Percentiles rank a stretch among this genome's conserved stretches.
phyloP scores from a whole-genome alignment of 2,113 vertebrate genomes.

The Pseudopipra pipra region DNA sequence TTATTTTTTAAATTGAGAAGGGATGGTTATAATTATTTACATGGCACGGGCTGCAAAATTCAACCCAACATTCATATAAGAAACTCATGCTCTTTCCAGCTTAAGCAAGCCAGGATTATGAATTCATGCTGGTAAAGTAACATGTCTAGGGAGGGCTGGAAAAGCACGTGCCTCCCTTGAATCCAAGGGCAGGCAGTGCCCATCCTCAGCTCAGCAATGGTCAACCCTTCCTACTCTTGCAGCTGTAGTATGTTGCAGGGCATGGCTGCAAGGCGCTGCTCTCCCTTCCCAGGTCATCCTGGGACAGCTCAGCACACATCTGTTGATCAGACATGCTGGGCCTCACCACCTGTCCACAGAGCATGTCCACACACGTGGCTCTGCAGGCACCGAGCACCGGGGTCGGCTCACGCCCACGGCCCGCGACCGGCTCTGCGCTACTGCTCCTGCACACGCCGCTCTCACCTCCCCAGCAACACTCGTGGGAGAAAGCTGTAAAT shows the following conservation, averaged over 20 bases:
- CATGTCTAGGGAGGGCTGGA: background rate
- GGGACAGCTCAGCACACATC: background rate
- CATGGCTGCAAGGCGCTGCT: accelerated
- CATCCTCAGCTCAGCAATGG: background rate
- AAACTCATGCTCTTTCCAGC: background rate
- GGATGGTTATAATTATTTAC: background rate
- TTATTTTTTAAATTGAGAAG: background rate
- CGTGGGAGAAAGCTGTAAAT: background rate
- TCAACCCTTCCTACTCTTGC: background rate
- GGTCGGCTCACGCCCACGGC: background rate
- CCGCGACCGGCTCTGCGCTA: accelerated
- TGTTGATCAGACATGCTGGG: background rate
- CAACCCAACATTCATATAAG: background rate
- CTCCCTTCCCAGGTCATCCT: background rate
- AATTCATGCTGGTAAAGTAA: background rate
- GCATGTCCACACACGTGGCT: accelerated
- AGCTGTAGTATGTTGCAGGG: background rate
- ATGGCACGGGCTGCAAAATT: background rate
- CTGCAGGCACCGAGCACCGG: accelerated
- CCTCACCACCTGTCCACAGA: background rate
- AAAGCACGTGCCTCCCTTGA: background rate
- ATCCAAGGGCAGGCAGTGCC: background rate
- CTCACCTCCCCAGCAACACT: background rate
- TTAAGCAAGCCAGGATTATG: background rate
- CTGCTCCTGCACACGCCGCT: background rate